phyloP scores from a whole-genome alignment of 2,797 vertebrate species.

The Intellagama lesueurii region DNA sequence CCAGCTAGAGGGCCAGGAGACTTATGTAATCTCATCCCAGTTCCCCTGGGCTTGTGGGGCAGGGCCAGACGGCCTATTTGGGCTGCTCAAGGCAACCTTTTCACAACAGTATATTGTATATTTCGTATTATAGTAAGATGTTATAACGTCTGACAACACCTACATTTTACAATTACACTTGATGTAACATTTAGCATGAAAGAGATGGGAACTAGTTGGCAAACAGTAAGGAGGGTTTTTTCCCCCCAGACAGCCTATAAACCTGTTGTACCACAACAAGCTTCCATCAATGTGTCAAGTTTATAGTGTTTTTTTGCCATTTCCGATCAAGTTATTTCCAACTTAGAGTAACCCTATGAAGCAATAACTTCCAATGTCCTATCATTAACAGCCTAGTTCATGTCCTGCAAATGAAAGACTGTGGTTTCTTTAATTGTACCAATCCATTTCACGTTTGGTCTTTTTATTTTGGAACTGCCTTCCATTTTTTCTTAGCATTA shows the following conservation, averaged over 20 bases:
- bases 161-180: not conserved
- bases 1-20: too few relatives aligned
- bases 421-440: not conserved
- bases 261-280: not conserved
- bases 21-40: too few relatives aligned
- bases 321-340: not conserved
- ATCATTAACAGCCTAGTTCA: not conserved
- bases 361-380: accelerated
- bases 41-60: too few relatives aligned
- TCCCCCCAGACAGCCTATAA: not conserved
- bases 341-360: not conserved
- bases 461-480: not conserved
- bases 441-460: not conserved
- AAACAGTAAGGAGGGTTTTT: not conserved
- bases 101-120: not conserved
- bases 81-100: too few relatives aligned
- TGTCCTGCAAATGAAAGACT: not conserved
- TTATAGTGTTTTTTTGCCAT: not conserved
- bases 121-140: not conserved
- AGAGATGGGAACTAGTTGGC: not conserved
- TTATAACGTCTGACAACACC: not conserved
- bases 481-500: not conserved
- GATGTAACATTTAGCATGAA: not conserved
- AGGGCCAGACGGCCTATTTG: too few relatives aligned
- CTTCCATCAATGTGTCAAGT: not conserved